Base-by-base conservation (phyloP, 2,888 invertebrate genomes). In the Cheilosia grossa region DNA sequence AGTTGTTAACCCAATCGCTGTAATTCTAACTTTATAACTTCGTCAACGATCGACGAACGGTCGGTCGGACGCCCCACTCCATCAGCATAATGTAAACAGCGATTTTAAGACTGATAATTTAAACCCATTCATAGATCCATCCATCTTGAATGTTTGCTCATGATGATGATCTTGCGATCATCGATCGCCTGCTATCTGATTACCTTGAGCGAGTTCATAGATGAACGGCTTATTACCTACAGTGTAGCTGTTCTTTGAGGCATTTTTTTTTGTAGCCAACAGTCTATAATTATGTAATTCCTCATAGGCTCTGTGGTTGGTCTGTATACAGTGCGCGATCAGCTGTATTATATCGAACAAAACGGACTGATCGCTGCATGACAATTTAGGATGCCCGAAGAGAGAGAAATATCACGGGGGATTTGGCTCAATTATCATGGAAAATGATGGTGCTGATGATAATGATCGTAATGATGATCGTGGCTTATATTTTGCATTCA, bases 251-350 rank as follows among this genome's bases (percentile, higher is more conserved):
- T 59, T 61, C 58, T 69, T 58, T 44, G 37, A 40, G 54, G 17
- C 63, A 30, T 30, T 30, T 53, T 17, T 54, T 40, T 64, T 44
- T 27, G 27, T 27, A 70, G 64, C 64, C 73, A 49, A 64, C 64
- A 89, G 88, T 88, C 89, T 90, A 90, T 91, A 91, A 91, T 90
- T 90, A 90, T 90, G 89, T 88, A 90, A 91, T 90, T 90, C 89
- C 89, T 89, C 89, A 89, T 88, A 89, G 89, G 88, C 90, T 88
- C 88, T 88, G 90, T 89, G 88, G 90, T 90, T 91, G 91, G 90
- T 90, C 90, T 85, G 9, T 30, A 9, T 7, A 7, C n/a, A 54
- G 67, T 66, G 74, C 80, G 74, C 74, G 80, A 74, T 80, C 74
- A 58, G 59, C 54, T 78, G 47, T 82, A 42, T 70, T 42, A 51